phyloP scores from a whole-genome alignment of 2,888 invertebrate species.

The Nomada fucata region DNA sequence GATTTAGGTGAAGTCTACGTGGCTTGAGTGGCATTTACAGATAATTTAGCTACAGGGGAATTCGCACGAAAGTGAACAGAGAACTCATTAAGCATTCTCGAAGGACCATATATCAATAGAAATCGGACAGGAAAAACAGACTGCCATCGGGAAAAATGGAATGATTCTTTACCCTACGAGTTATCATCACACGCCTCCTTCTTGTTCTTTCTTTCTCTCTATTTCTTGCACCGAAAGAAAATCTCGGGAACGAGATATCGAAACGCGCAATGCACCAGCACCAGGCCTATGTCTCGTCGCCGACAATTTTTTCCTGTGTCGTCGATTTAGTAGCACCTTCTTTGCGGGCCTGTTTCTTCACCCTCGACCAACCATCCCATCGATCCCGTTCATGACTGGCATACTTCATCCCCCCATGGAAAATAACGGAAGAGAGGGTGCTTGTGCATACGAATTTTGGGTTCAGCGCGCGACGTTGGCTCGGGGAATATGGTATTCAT shows the following conservation, averaged over 20 bases:
- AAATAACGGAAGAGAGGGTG: neutral
- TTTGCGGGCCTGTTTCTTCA: neutral
- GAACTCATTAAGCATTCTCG: conserved; percentile 17
- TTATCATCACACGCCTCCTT: conserved; percentile 37
- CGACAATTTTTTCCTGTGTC: conserved; percentile 27
- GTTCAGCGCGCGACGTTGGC: too few relatives aligned
- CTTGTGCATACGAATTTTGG: too few relatives aligned
- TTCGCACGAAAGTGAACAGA: conserved; percentile 49
- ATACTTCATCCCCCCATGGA: conserved; percentile 57
- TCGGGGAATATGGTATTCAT: neutral
- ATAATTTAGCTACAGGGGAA: conserved; percentile 41
- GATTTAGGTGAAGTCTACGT: conserved; percentile 74
- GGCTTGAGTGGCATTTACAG: conserved; percentile 71
- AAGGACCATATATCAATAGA: conserved; percentile 22
- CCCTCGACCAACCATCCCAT: conserved; percentile 3
- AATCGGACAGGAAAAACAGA: conserved; percentile 47
- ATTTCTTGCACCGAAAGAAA: conserved; percentile 51
- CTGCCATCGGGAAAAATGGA: neutral
- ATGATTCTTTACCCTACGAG: conserved; percentile 15
- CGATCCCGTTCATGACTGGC: conserved; percentile 47
- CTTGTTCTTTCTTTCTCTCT: conserved; percentile 62
- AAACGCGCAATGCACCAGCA: conserved; percentile 62
- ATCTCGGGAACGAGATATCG: conserved; percentile 17
- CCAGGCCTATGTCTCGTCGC: conserved; percentile 52
- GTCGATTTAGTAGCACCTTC: conserved; percentile 41